Conservation (phyloP, 2,113 vertebrate species). For the Psettodes erumei region DNA sequence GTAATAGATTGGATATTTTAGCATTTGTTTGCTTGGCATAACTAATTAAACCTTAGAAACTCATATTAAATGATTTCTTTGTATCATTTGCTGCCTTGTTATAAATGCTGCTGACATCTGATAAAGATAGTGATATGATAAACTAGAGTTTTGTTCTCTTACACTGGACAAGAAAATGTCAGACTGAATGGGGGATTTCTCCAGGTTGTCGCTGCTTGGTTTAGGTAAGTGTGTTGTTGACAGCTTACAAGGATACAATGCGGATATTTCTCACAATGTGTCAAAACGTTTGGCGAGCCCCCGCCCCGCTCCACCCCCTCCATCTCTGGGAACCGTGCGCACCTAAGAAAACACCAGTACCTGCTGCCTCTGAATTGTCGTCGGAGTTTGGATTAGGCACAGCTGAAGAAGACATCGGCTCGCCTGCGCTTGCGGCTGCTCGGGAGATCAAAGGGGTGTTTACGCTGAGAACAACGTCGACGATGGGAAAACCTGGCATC, state of each 20-base stretch:
- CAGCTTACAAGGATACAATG: slow-evolving; percentile 80
- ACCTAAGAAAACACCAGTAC: slow-evolving; percentile 93
- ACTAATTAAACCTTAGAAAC: too few relatives aligned
- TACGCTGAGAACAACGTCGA: slow-evolving; percentile 77
- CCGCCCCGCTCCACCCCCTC: slow-evolving; percentile 5
- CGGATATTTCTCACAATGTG: slow-evolving; percentile 85
- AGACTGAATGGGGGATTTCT: neutral
- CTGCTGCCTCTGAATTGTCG: slow-evolving; percentile 80
- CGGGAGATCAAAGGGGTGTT: slow-evolving; percentile 87
- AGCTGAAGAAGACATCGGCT: slow-evolving; percentile 95
- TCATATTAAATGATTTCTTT: too few relatives aligned
- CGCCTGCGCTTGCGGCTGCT: slow-evolving; percentile 76
- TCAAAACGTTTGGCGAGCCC: slow-evolving; percentile 85
- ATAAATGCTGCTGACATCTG: neutral
- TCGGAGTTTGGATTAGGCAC: slow-evolving; percentile 82
- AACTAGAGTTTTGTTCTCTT: neutral
- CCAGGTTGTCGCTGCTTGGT: neutral
- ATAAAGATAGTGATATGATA: neutral
- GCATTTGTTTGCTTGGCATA: neutral
- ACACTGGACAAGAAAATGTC: neutral
- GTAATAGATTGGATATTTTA: too few relatives aligned
- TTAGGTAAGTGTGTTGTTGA: slow-evolving; percentile 69
- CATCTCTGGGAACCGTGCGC: slow-evolving; percentile 83
- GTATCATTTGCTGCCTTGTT: neutral
- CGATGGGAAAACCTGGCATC: slow-evolving; percentile 83